Percentiles rank a stretch among this genome's conserved stretches.
Conservation (phyloP, 2,888 invertebrate genomes). For the Meandrusa payeni region DNA sequence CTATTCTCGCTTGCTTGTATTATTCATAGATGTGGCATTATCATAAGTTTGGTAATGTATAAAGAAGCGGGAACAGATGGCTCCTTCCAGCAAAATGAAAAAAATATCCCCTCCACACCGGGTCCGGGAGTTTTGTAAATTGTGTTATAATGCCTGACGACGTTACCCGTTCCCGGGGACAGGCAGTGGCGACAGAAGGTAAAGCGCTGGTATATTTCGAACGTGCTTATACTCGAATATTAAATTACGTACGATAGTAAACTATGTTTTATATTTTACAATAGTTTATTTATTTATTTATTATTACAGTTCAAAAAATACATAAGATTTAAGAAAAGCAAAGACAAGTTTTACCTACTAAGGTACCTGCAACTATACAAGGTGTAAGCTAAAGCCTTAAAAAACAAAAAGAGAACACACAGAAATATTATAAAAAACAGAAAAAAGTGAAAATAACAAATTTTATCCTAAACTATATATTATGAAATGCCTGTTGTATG, state of each 20-base stretch:
- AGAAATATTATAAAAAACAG: no score
- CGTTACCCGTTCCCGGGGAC: neutral
- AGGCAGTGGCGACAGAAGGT: neutral
- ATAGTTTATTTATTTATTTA: no score
- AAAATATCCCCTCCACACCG: neutral
- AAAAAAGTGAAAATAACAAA: no score
- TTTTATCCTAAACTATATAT: no score
- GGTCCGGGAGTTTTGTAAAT: slow-evolving; percentile 11
- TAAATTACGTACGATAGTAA: neutral
- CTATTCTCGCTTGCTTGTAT: slow-evolving; percentile 21
- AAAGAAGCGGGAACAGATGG: slow-evolving; percentile 23
- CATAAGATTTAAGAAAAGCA: no score
- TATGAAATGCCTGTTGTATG: no score
- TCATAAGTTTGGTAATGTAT: slow-evolving; percentile 23
- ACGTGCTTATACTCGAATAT: neutral
- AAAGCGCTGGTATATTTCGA: neutral
- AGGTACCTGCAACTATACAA: no score
- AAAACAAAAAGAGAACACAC: no score
- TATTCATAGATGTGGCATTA: slow-evolving; percentile 26
- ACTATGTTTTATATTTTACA: neutral
- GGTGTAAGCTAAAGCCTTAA: no score
- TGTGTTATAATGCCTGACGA: slow-evolving; percentile 9
- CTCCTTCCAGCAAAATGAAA: slow-evolving; percentile 14
- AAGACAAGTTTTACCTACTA: no score
- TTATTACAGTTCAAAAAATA: no score